Evolutionary conservation across 2,113 vertebrate genomes (phyloP).

Genomic region (Herpetotheres cachinnans): DNA sequence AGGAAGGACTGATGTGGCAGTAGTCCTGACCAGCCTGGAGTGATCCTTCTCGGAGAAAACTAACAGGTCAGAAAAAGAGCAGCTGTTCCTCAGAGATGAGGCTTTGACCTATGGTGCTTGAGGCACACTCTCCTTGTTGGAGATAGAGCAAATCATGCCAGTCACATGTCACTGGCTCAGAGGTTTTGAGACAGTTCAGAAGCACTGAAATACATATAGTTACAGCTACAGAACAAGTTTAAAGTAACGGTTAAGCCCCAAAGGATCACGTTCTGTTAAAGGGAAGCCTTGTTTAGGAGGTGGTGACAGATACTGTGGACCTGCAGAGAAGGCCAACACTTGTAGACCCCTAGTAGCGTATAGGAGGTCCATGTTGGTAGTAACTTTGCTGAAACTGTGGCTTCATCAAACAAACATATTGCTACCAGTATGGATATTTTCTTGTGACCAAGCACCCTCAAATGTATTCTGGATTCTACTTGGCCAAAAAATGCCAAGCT

Average conservation of each 20-base stretch:
- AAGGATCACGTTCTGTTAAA: not conserved
- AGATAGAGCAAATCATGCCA: not conserved
- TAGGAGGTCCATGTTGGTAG: not conserved
- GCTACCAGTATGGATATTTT: not conserved
- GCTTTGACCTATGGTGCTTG: not conserved
- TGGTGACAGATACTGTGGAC: not conserved
- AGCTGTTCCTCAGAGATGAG: not conserved
- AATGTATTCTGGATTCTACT: not conserved
- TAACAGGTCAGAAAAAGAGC: not conserved
- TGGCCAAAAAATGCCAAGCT: not conserved
- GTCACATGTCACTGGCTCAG: not conserved
- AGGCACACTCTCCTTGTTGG: not conserved
- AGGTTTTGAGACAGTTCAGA: not conserved
- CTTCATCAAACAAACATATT: not conserved
- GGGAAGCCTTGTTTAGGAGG: not conserved
- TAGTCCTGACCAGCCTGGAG: not conserved
- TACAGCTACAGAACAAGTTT: not conserved
- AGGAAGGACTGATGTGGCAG: not conserved
- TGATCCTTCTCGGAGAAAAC: not conserved
- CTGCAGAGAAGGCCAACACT: not conserved
- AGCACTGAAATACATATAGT: not conserved
- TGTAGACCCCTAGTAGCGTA: not conserved
- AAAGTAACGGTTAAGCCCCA: not conserved
- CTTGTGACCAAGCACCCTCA: not conserved
- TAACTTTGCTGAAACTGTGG: not conserved